These are phyloP conservation scores for Meloidogyne exigua DNA, from an alignment of 1,140 invertebrate species.

Conservation along the genomic window DNA sequence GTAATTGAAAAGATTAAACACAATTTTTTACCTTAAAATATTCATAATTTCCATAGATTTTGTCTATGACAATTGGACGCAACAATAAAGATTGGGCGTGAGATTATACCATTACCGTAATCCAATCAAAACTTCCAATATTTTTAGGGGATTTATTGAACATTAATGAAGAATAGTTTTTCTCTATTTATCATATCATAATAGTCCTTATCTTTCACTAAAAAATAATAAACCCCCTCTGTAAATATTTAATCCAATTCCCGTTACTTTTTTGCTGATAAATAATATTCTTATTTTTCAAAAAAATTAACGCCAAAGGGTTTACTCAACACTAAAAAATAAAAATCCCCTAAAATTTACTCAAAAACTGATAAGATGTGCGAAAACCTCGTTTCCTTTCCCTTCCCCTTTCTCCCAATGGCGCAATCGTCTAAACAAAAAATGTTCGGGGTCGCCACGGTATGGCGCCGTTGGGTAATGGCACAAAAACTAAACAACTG, in stretches of 20 bases:
- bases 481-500: background rate
- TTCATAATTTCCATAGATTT: too few relatives aligned
- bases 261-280: background rate
- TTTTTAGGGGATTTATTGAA: too few relatives aligned
- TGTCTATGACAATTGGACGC: too few relatives aligned
- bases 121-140: too few relatives aligned
- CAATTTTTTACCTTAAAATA: too few relatives aligned
- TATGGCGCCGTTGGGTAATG: background rate
- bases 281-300: background rate
- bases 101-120: too few relatives aligned
- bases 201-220: background rate
- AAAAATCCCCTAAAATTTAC: background rate
- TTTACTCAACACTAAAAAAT: background rate
- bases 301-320: background rate
- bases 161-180: too few relatives aligned
- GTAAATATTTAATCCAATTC: background rate
- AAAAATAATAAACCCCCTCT: background rate
- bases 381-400: background rate
- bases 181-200: too few relatives aligned
- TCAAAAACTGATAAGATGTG: constrained; percentile 3
- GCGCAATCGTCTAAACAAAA: constrained; percentile 1
- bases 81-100: too few relatives aligned
- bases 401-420: background rate
- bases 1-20: too few relatives aligned
- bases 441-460: background rate